These are phyloP conservation scores for Lepus americanus DNA, from an alignment of 2,113 vertebrate species.

Conservation along the genomic window DNA sequence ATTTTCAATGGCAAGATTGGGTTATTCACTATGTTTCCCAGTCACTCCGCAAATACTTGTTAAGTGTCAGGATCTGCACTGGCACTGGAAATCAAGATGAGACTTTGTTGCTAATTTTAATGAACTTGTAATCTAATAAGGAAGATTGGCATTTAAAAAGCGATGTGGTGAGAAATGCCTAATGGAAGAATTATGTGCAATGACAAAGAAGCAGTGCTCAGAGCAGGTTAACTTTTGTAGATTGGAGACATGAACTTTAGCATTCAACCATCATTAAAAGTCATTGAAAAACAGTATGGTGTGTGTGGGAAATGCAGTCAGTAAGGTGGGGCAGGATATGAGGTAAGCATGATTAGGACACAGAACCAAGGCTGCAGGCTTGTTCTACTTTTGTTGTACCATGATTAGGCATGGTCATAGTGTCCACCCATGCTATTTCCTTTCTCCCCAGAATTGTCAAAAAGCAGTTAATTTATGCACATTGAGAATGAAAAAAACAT, in stretches of 20 bases:
- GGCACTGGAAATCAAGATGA: background rate
- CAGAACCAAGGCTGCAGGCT: background rate
- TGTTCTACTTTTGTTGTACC: background rate
- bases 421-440: constrained; percentile 15
- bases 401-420: background rate
- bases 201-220: background rate
- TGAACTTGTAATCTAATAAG: background rate
- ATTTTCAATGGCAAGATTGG: background rate
- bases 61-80: background rate
- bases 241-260: constrained; percentile 15
- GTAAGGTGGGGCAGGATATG: background rate
- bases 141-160: background rate
- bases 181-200: background rate
- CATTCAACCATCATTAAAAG: background rate
- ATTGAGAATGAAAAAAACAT: constrained; percentile 27
- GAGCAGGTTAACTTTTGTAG: background rate
- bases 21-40: background rate
- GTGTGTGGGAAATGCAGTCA: background rate
- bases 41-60: background rate
- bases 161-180: background rate
- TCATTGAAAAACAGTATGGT: background rate
- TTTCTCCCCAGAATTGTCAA: constrained; percentile 11
- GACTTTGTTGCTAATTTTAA: background rate
- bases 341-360: background rate
- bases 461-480: background rate